Evolutionary conservation across 1,140 invertebrate genomes (phyloP), one percentile per base, ranked within the genome.

Genomic region (Tetragnatha versicolor): DNA sequence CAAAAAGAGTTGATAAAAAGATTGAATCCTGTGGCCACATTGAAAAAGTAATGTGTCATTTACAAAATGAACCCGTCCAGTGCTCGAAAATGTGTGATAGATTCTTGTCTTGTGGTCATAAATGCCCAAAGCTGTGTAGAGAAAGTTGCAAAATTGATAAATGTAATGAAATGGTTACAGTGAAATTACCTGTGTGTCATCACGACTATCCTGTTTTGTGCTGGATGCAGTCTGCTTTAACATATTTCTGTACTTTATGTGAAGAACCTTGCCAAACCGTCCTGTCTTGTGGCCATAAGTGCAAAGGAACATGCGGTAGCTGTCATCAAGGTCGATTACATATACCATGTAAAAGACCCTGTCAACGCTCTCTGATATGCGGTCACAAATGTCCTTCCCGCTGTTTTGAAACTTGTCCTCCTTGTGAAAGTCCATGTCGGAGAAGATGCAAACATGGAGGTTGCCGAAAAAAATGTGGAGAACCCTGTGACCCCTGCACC

Each of bases 221-320:
- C 33, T 22, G 7, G 10, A 25, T 60, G 33, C 17, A 17, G 25
- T 45, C 35, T 39, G 29, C 14, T 25, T 20, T 45, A 22, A 27
- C 37, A 35, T 22, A 66, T 45, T 42, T 61, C 53, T 17, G 75
- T 14, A 39, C 25, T 37, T 29, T 49, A 17, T 91, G 90, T 81
- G 70, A 65, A 1, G 83, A 83, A 47, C 84, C 85, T 39, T 91
- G 90, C 82, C 77, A 65, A 0, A 79, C 42, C 58, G 75, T 81
- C 25, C 83, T 91, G 53, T 81, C 82, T 68, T 92, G 91, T 84
- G 85, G 84, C 1, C 90, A 91, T 84, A 22, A 10, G 10, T 80
- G 77, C 47, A 14, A n/a, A 37, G 80, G 72, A 37, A 76, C 25
- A 35, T 81, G 80, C 31, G 45, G 55, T 39, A 65, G 69, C 3